Evolutionary conservation across 2,888 invertebrate genomes (phyloP), one percentile per base, ranked within the genome.

Genomic region (Cheilosia grossa): DNA sequence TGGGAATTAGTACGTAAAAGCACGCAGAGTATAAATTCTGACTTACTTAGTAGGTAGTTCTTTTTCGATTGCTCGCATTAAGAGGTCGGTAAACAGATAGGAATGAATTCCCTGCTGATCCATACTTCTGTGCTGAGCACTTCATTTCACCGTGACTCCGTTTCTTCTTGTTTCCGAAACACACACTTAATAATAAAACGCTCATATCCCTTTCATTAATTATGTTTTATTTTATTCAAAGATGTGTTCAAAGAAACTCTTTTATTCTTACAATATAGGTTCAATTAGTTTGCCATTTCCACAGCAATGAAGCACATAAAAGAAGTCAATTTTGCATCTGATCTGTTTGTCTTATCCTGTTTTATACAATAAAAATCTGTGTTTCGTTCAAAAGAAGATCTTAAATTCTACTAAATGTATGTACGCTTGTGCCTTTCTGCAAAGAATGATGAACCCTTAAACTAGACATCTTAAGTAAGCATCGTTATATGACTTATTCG

Each of bases 401-500:
- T 67, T 58, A 58, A 67, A 59, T 59, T 53, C 66, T 75, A 75
- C 44, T 33, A 53, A 75, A 59, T 67, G 51, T 33, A 37, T 58
- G 40, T 19, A n/a, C 44, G 40, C n/a, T 19, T 49, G 56, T 58
- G 56, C 40, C 49, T 40, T n/a, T 21, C n/a, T 13, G 42, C 17
- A 44, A 33, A 47, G 27, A 53, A 1, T 69, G 54, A 63, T 69
- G 78, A 70, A 78, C 64, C 78, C 74, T 83, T 75, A 83, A 74
- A 24, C 19, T 74, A 30, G 7, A 80, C 61, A 74, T 75, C 69
- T 66, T 75, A 79, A 70, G 66, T 77, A 80, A 80, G 47, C 79
- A 74, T 78, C 47, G 56, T 21, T 56, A 64, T 83, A 85, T 85
- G 81, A 85, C 85, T 85, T 81, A 83, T 69, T 51, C 15, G 51